phyloP scores from a whole-genome alignment of 2,113 vertebrate species.

The Hyperopisus bebe region DNA sequence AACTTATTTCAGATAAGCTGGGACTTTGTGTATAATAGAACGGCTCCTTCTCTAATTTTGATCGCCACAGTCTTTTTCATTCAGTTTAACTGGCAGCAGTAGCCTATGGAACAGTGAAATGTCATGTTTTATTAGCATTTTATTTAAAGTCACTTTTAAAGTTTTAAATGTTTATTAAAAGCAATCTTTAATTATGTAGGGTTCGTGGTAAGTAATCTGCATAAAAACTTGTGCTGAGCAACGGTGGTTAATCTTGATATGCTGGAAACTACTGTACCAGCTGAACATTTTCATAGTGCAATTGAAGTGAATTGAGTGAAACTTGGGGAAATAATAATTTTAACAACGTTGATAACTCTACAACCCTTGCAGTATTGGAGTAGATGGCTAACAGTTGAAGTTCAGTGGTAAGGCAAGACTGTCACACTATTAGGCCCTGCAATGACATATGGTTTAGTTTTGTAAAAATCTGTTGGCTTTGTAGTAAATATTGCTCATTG shows the following conservation, averaged over 20 bases:
- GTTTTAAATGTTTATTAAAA: not conserved
- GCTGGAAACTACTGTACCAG: not conserved
- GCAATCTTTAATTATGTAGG: too few species aligned
- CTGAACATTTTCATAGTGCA: not conserved
- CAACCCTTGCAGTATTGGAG: not conserved
- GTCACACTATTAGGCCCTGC: not conserved
- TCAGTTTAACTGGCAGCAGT: not conserved
- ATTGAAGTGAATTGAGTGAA: too few species aligned
- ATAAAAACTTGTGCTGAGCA: not conserved
- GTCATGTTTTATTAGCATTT: not conserved
- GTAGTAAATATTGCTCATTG: not conserved
- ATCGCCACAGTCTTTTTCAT: not conserved
- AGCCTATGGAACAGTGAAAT: not conserved
- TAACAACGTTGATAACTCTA: not conserved
- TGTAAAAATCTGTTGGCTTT: not conserved
- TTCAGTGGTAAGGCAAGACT: not conserved
- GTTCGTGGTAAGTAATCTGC: not conserved
- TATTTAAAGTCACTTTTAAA: not conserved
- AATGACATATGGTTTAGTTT: not conserved
- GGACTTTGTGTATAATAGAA: not conserved
- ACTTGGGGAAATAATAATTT: not conserved
- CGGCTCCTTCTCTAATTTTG: not conserved
- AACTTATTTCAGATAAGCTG: not conserved
- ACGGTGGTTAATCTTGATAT: not conserved
- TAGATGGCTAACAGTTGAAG: not conserved